Base-by-base conservation (phyloP, 1,140 invertebrate species). In the Euwallacea fornicatus region DNA sequence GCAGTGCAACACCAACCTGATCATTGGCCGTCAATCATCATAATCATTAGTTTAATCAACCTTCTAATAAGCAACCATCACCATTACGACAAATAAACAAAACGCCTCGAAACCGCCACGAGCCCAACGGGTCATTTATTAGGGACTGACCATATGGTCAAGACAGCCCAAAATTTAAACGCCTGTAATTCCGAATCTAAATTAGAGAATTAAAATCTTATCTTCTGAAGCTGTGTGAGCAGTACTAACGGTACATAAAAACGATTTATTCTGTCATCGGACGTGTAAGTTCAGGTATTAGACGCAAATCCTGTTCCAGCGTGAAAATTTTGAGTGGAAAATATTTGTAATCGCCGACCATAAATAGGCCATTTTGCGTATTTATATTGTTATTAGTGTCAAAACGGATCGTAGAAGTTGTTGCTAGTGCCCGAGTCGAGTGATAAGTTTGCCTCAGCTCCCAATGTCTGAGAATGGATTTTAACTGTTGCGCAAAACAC, bases 161-260 rank as follows among this genome's bases (percentile, higher is more conserved):
- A 54, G 67, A 69, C 67, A 69, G 67, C 46, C 67, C 13, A 69
- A 69, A 69, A 58, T 61, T 69, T 69, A 69, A 62, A 43, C 67
- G 67, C 67, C 44, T 62, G 46, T 69, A 62, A 69, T 69, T 54
- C 50, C 43, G 67, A 69, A 69, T 69, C 67, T 69, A 69, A 69
- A 69, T 69, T 69, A 69, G 67, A 69, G 67, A 69, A 69, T 69
- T 68, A 59, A 53, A 46, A 60, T 68, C 58, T 68, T 62, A 69
- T 62, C 67, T 61, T 13, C 44, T 55, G 47, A 61, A 62, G 58
- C 42, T 21, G 46, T 62, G 54, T 42, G 54, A 41, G 46, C 33
- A 54, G 67, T 33, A 42, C 21, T 69, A 69, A 69, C 67, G 67
- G 67, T 69, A 69, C 60, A 60, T 59, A 68, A 68, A 68, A 68